These are phyloP conservation scores for Galaxea fascicularis DNA, from an alignment of 92 coral and sea anemone species.

Conservation along the genomic window DNA sequence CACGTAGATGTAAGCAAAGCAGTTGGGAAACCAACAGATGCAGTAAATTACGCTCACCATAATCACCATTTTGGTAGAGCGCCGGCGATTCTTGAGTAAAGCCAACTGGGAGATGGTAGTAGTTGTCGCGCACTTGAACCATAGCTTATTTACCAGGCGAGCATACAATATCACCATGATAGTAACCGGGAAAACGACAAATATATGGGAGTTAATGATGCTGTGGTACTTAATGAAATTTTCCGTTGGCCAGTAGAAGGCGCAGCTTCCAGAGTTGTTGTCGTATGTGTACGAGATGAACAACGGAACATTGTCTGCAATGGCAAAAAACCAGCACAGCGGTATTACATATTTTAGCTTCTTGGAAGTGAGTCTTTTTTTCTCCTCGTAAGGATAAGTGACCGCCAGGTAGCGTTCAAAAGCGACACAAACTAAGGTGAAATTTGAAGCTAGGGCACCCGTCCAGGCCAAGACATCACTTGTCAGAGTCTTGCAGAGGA, in stretches of 20 bases:
- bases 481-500: conserved; percentile 56
- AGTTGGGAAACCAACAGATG: conserved; percentile 65
- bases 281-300: conserved; percentile 32
- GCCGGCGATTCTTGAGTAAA: conserved; percentile 12
- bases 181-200: conserved; percentile 28
- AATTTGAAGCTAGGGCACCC: conserved; percentile 48
- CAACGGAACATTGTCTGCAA: conserved; percentile 39
- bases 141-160: conserved; percentile 23
- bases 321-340: conserved; percentile 50
- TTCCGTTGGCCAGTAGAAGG: conserved; percentile 46
- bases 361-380: conserved; percentile 24
- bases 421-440: conserved; percentile 53
- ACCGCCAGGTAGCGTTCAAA: conserved; percentile 57
- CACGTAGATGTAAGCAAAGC: conserved; percentile 33
- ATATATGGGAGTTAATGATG: conserved; percentile 10
- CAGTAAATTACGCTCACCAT: conserved; percentile 52
- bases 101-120: conserved; percentile 1
- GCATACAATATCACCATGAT: conserved; percentile 56
- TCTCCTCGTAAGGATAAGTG: conserved; percentile 49
- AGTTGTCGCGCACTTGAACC: conserved; percentile 26
- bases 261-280: conserved; percentile 31
- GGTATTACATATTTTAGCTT: conserved; percentile 34
- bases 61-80: conserved; percentile 57
- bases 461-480: conserved; percentile 65
- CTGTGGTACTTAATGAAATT: conserved; percentile 46